Base-by-base conservation (phyloP, 2,797 vertebrate species). In the Geotrypetes seraphini region DNA sequence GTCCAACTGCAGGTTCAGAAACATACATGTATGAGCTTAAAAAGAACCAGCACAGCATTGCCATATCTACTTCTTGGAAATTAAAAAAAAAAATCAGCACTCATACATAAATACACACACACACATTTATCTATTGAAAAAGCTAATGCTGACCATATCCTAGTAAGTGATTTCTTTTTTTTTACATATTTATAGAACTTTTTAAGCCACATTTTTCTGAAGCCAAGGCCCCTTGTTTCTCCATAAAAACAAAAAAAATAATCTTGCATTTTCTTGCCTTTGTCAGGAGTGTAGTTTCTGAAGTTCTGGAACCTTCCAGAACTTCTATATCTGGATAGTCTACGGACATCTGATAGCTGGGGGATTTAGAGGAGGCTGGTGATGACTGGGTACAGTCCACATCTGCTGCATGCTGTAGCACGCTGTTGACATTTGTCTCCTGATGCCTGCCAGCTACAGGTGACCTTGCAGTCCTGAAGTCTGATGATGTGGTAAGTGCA, bases 311-410 rank as follows among this genome's bases (percentile, higher is more conserved):
- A 39, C 65, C 75, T 43, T 70, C 81, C 43, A 71, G 62, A 18
- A 73, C 63, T 35, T 70, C 85, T 19, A 80, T 56, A 39, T 90
- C 82, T 0, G 89, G 83, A 69, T 80, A 90, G 66, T 95, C 90
- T 43, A 96, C 85, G 48, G 88, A 92, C 91, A 96, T 94, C 60
- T 88, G 92, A 45, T 76, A 77, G 71, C 91, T 81, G 0, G 89
- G 85, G 5, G 90, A 90, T 22, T 74, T 66, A 7, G 86, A 86
- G 33, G 75, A 41, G 12, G 79, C 50, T 40, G 85, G 84, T 0
- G 71, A 80, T 8, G 51, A 69, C 0, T 25, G 43, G 1, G 60
- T 5, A 3, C 15, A 25, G 8, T 23, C 54, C 0, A 1, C 14
- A 11, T 16, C 19, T 1, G 4, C 8, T 10, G 25, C 26, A 4